These are phyloP conservation scores for Cataglyphis cursor DNA, from an alignment of 2,888 invertebrate species.

Conservation along the genomic window DNA sequence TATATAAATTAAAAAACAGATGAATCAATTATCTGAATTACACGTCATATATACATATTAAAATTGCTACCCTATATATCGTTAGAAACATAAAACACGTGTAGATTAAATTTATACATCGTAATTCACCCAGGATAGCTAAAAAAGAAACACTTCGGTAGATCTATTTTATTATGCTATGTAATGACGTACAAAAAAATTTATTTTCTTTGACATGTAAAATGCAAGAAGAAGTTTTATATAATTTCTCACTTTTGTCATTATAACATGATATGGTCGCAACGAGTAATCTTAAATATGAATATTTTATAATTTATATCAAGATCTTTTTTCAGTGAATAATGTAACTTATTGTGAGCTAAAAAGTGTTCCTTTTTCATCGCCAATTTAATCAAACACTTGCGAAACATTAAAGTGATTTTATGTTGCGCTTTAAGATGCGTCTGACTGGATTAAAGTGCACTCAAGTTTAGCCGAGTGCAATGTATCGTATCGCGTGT, in stretches of 20 bases:
- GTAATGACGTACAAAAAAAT: not conserved
- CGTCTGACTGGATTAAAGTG: not conserved
- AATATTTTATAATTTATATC: constrained; percentile 4
- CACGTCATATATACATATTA: not conserved
- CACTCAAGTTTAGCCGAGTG: constrained; percentile 13
- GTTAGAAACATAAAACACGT: not conserved
- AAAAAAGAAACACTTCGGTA: not conserved
- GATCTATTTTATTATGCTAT: not conserved
- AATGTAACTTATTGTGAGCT: not conserved
- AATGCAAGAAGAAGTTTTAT: not conserved
- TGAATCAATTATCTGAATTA: not conserved
- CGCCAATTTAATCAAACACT: not conserved
- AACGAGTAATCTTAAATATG: not conserved
- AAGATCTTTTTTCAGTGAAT: not conserved
- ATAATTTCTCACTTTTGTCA: not conserved
- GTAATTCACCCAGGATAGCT: not conserved
- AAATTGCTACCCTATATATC: not conserved
- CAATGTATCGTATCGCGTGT: constrained; percentile 4
- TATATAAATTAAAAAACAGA: not conserved
- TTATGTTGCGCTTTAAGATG: constrained; percentile 23
- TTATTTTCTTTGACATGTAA: not conserved
- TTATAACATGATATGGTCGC: not conserved
- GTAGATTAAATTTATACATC: not conserved
- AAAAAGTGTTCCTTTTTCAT: not conserved
- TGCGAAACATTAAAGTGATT: constrained; percentile 44